phyloP scores from a whole-genome alignment of 1,140 invertebrate genomes.

The Temnothorax nylanderi region DNA sequence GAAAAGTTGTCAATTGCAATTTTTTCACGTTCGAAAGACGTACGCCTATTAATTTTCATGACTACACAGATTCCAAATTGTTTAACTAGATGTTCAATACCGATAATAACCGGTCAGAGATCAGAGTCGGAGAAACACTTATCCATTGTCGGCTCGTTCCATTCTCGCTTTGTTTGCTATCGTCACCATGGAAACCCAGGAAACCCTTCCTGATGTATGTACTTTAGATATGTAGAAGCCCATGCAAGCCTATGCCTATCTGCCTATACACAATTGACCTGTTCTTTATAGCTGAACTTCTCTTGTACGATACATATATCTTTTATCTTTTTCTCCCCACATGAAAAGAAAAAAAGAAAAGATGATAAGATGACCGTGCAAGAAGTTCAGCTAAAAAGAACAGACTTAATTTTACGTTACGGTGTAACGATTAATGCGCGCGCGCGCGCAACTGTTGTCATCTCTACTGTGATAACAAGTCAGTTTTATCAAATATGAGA shows the following conservation, averaged over 20 bases:
- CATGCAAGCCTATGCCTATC: too few species aligned
- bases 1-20: neutral
- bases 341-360: too few species aligned
- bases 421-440: neutral
- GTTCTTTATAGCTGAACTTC: too few species aligned
- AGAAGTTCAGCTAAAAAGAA: too few species aligned
- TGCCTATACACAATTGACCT: too few species aligned
- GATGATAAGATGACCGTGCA: too few species aligned
- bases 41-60: constrained; percentile 33
- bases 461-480: neutral
- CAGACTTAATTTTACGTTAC: too few species aligned
- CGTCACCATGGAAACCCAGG: constrained; percentile 43
- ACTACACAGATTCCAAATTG: neutral
- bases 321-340: too few species aligned
- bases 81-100: neutral
- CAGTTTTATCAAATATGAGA: neutral
- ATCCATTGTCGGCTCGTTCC: constrained; percentile 20
- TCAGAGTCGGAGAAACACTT: neutral
- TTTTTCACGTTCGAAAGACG: neutral
- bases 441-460: neutral
- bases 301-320: too few species aligned
- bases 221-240: too few species aligned
- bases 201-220: too few species aligned
- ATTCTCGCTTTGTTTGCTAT: constrained; percentile 46
- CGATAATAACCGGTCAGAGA: neutral